Evolutionary conservation across 2,888 invertebrate species (phyloP).

Genomic region (Dynastes tityus): DNA sequence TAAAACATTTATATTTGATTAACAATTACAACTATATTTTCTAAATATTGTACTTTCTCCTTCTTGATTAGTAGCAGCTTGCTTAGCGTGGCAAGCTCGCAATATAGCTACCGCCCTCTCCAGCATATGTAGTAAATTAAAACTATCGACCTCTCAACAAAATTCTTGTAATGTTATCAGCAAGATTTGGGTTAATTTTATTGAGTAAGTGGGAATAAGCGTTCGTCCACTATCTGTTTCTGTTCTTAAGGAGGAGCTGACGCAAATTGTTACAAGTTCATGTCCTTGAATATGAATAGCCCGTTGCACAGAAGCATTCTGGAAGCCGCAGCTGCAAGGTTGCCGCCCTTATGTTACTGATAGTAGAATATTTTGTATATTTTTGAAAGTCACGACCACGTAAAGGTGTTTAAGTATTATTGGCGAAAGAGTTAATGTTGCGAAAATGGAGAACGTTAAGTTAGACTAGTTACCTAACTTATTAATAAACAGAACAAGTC

Average conservation of each 20-base stretch:
- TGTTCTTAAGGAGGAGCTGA: conserved; percentile 97
- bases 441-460: too few relatives aligned
- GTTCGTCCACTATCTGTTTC: conserved; percentile 99
- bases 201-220: conserved; percentile 97
- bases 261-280: conserved; percentile 96
- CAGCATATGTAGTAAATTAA: conserved; percentile 97
- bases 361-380: too few relatives aligned
- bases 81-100: conserved; percentile 97
- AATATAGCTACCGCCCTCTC: conserved; percentile 98
- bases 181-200: conserved; percentile 92
- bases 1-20: too few relatives aligned
- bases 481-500: too few relatives aligned
- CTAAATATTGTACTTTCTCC: conserved; percentile 66
- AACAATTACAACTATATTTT: neutral
- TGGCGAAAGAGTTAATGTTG: too few relatives aligned
- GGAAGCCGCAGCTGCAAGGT: too few relatives aligned
- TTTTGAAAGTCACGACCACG: too few relatives aligned
- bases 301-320: conserved; percentile 74
- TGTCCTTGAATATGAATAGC: conserved; percentile 95
- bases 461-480: too few relatives aligned
- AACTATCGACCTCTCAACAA: conserved; percentile 97
- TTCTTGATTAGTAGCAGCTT: conserved; percentile 76
- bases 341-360: too few relatives aligned
- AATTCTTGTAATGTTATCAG: conserved; percentile 99
- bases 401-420: too few relatives aligned